Conservation (phyloP, 1,140 invertebrate species). For the Danaus plexippus region DNA sequence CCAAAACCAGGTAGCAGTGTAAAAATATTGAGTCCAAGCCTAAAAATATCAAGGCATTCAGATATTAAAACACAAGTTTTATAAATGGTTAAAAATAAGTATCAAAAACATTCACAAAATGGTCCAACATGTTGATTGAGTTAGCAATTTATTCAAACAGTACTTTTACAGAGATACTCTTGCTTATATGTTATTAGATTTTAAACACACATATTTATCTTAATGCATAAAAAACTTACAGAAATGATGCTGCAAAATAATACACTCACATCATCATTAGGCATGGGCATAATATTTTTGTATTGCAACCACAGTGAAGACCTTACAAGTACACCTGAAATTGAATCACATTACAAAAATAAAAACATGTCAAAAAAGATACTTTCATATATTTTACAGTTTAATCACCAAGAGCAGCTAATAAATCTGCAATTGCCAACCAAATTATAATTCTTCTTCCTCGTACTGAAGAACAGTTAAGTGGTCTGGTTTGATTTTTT, state of each 20-base stretch:
- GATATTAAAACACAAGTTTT: too few relatives aligned
- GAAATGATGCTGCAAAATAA: conserved; percentile 82
- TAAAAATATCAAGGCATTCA: conserved; percentile 47
- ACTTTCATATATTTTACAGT: not conserved
- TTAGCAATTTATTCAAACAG: too few relatives aligned
- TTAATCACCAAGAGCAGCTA: conserved; percentile 79
- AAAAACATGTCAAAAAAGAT: not conserved
- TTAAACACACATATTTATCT: too few relatives aligned
- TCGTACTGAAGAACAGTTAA: conserved; percentile 73
- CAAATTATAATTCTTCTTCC: conserved; percentile 82
- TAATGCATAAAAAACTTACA: conserved; percentile 66
- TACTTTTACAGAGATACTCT: too few relatives aligned
- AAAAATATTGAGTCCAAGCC: conserved; percentile 90
- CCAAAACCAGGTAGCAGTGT: conserved; percentile 88
- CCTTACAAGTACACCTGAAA: conserved; percentile 80
- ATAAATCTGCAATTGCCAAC: conserved; percentile 83
- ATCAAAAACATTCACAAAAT: too few relatives aligned
- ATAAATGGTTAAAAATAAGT: too few relatives aligned
- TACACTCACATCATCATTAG: conserved; percentile 76
- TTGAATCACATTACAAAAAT: not conserved
- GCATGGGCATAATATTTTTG: conserved; percentile 76
- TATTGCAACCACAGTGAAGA: conserved; percentile 80
- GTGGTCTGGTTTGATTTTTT: conserved; percentile 58
- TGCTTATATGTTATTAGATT: too few relatives aligned
- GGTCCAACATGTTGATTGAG: too few relatives aligned